A percentile compares a stretch with the other conserved stretches of the same genome.
Evolutionary conservation across 2,113 vertebrate species (phyloP).

Genomic region (Sitta europaea): DNA sequence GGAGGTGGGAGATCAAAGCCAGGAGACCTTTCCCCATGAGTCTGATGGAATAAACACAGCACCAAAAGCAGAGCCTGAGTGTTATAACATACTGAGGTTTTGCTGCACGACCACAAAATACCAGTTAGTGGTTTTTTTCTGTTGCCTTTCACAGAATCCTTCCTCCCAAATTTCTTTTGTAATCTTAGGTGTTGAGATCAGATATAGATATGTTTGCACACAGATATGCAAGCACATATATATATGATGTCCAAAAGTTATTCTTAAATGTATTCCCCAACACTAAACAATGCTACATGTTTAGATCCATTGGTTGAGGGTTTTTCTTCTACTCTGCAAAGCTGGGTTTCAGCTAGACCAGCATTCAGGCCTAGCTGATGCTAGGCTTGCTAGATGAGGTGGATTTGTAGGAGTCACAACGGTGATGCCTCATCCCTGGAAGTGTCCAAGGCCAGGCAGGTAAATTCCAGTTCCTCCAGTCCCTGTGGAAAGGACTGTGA

Average conservation of each 20-base stretch:
- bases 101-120: not conserved
- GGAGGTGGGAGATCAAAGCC: not conserved
- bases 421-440: not conserved
- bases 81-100: not conserved
- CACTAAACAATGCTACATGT: fast-evolving
- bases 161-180: not conserved
- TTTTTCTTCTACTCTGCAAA: not conserved
- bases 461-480: constrained; percentile 42
- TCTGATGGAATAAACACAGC: not conserved
- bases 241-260: not conserved
- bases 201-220: not conserved
- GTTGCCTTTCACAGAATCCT: not conserved
- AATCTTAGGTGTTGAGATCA: not conserved
- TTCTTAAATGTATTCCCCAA: not conserved
- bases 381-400: not conserved
- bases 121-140: not conserved
- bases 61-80: not conserved
- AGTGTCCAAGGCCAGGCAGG: not conserved
- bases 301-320: not conserved
- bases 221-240: fast-evolving
- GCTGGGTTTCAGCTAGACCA: not conserved
- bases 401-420: fast-evolving
- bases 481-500: not conserved
- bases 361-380: not conserved
- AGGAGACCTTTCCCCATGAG: not conserved